Evolutionary conservation across 2,797 vertebrate genomes (phyloP).

Genomic region (Ptychadena robeensis): DNA sequence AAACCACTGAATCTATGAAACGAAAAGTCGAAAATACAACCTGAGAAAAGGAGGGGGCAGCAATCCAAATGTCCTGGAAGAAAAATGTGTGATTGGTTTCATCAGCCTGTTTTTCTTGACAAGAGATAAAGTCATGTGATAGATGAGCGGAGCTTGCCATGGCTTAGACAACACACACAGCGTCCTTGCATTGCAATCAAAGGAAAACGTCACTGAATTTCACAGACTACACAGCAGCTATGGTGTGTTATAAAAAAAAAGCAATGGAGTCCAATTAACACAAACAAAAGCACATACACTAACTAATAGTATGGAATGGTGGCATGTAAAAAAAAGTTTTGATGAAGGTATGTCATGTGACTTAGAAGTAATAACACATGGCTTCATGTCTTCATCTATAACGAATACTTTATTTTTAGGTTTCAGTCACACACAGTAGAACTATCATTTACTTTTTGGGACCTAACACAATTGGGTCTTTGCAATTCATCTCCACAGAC

Average conservation of each 20-base stretch:
- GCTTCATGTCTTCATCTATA: not conserved
- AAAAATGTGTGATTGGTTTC: constrained; percentile 58
- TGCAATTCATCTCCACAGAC: too few species aligned
- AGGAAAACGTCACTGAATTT: not conserved
- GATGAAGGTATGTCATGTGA: constrained; percentile 48
- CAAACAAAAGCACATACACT: constrained; percentile 2
- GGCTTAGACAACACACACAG: constrained; percentile 37
- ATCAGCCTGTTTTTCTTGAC: constrained; percentile 36
- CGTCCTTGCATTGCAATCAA: not conserved
- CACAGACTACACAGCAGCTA: constrained; percentile 18
- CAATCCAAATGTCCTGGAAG: constrained; percentile 63
- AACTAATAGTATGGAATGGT: not conserved
- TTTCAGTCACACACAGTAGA: too few species aligned
- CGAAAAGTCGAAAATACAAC: constrained; percentile 58
- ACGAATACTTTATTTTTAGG: not conserved
- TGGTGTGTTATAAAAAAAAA: not conserved
- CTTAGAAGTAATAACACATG: constrained; percentile 8
- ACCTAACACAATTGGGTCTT: too few species aligned
- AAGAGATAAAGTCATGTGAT: constrained; percentile 33
- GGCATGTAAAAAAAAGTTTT: constrained; percentile 30
- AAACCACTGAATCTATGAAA: constrained; percentile 55
- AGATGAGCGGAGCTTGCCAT: constrained; percentile 36
- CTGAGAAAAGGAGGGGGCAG: constrained; percentile 62
- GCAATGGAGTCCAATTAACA: not conserved
- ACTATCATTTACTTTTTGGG: too few species aligned